Evolutionary conservation across 2,113 vertebrate species (phyloP).

Genomic region (Cricetomys ansorgei): DNA sequence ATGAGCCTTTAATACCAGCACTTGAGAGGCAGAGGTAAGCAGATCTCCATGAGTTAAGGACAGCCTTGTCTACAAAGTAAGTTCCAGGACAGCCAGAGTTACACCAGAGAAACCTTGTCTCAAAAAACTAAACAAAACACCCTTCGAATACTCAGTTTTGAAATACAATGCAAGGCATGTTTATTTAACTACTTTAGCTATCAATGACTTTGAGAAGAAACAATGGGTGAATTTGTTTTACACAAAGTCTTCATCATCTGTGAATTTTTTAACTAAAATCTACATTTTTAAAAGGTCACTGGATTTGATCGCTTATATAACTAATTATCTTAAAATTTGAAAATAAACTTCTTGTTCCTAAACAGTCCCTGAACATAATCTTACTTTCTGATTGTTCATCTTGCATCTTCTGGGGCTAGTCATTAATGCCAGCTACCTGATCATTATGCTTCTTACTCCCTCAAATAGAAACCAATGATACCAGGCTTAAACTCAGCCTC

Average conservation of each 20-base stretch:
- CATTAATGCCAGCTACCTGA: neutral
- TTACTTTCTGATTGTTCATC: neutral
- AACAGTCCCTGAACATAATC: neutral
- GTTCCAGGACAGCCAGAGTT: no score
- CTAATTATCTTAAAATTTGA: neutral
- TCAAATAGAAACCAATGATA: neutral
- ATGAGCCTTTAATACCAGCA: no score
- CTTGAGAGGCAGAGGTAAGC: no score
- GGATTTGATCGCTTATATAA: neutral
- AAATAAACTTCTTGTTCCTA: neutral
- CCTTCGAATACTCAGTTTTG: constrained; percentile 10
- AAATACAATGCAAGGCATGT: neutral
- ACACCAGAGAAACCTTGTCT: no score
- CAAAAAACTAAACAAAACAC: no score
- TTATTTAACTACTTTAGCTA: neutral
- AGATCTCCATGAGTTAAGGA: no score
- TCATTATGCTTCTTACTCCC: neutral
- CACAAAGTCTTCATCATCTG: neutral
- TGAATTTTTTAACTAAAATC: neutral
- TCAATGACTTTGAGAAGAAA: neutral
- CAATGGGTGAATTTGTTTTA: neutral
- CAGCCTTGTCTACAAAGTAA: no score
- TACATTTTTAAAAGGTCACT: neutral
- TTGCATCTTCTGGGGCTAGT: neutral
- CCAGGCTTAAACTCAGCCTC: neutral